These are phyloP conservation scores for Ormia ochracea DNA, from an alignment of 2,888 invertebrate genomes.

Conservation along the genomic window DNA sequence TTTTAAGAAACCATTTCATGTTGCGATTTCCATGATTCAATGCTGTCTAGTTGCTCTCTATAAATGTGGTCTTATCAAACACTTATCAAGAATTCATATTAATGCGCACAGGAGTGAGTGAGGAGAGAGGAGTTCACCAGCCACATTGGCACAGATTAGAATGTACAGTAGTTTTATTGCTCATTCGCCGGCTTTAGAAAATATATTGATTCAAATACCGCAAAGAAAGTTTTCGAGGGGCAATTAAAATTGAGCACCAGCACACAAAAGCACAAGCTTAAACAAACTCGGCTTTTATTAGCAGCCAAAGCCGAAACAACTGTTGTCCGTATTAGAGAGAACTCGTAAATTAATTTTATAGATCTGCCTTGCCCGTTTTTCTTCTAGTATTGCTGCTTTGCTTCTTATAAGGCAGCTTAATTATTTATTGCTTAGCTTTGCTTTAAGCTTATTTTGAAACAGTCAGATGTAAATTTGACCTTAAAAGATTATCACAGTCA, in stretches of 20 bases:
- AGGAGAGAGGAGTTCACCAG: too few species aligned
- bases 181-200: conserved; percentile 26
- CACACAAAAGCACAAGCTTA: neutral
- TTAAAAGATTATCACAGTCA: conserved; percentile 35
- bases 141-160: too few species aligned
- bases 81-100: too few species aligned
- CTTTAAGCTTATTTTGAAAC: neutral
- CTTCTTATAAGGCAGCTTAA: neutral
- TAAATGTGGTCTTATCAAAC: too few species aligned
- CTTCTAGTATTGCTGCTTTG: neutral
- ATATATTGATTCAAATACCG: conserved; percentile 58
- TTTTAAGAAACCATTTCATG: conserved; percentile 17
- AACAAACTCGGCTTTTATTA: neutral
- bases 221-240: conserved; percentile 36
- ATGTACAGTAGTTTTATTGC: too few species aligned
- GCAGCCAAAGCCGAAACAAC: neutral
- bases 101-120: too few species aligned
- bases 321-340: conserved; percentile 4
- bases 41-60: conserved; percentile 30
- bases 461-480: conserved; percentile 36
- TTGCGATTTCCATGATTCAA: conserved; percentile 46
- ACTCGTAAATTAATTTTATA: conserved; percentile 40
- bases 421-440: neutral
- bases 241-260: conserved; percentile 45
- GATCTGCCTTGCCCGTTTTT: neutral